These are phyloP conservation scores for Acleris holmiana DNA, from an alignment of 2,888 invertebrate species.

Conservation along the genomic window DNA sequence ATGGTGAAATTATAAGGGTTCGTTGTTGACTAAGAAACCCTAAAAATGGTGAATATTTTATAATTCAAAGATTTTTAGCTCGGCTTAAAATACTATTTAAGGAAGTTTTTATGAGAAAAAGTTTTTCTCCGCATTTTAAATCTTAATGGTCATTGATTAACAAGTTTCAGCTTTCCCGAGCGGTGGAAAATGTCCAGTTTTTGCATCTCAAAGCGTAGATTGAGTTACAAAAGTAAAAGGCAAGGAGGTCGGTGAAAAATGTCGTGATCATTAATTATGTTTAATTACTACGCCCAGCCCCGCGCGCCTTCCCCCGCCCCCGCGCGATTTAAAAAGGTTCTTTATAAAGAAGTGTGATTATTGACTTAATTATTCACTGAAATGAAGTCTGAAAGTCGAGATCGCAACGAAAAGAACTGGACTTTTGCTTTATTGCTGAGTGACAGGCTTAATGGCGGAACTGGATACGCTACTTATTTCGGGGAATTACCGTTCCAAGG, in stretches of 20 bases:
- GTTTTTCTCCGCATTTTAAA: background rate
- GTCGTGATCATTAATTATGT: slow-evolving; percentile 36
- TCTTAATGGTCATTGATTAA: slow-evolving; percentile 6
- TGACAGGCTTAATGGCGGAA: slow-evolving; percentile 5
- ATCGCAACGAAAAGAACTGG: background rate
- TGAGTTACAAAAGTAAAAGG: slow-evolving; percentile 36
- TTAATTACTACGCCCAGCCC: slow-evolving; percentile 26
- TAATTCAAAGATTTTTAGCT: no score
- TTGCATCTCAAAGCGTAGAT: slow-evolving; percentile 36
- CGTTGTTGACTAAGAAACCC: no score
- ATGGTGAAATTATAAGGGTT: no score
- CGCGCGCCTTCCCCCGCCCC: slow-evolving; percentile 4
- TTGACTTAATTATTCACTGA: slow-evolving; percentile 37
- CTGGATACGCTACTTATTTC: slow-evolving; percentile 13
- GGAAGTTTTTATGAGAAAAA: no score
- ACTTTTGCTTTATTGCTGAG: background rate
- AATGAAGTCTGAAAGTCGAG: slow-evolving; percentile 27
- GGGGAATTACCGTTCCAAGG: background rate
- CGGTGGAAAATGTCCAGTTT: slow-evolving; percentile 20
- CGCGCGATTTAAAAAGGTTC: slow-evolving; percentile 33
- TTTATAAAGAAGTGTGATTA: slow-evolving; percentile 35
- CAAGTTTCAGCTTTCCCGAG: slow-evolving; percentile 5
- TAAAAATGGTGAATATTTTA: no score
- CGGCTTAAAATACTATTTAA: no score
- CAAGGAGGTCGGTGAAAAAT: slow-evolving; percentile 31